Conservation (phyloP, 2,888 invertebrate species). For the Hipparchia sbordonii region DNA sequence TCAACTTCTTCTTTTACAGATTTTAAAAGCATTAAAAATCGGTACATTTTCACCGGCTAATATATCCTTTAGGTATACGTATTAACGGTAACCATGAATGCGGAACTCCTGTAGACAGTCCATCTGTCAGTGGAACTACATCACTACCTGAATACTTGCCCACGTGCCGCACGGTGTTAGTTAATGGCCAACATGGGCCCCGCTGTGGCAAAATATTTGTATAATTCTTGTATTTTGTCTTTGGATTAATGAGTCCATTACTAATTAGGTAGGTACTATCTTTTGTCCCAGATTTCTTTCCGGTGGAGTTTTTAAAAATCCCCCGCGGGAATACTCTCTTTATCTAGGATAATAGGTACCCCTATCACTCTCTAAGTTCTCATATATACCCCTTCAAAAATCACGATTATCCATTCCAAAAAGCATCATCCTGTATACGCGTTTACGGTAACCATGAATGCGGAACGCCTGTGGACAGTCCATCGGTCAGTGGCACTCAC, state of each 20-base stretch:
- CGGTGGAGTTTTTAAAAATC: too few relatives aligned
- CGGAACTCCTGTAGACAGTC: conserved; percentile 53
- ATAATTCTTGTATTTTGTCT: conserved; percentile 30
- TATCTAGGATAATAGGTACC: too few relatives aligned
- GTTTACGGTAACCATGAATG: conserved; percentile 18
- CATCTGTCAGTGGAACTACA: conserved; percentile 55
- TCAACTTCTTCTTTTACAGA: too few relatives aligned
- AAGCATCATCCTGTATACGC: conserved; percentile 2
- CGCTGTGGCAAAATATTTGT: conserved; percentile 50
- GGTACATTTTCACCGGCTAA: too few relatives aligned
- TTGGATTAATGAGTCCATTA: neutral
- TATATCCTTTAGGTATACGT: neutral
- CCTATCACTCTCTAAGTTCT: too few relatives aligned
- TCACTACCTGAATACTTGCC: conserved; percentile 66
- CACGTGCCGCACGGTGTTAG: conserved; percentile 58
- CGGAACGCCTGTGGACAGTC: conserved; percentile 53
- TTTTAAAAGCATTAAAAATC: too few relatives aligned
- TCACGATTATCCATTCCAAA: neutral
- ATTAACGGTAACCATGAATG: conserved; percentile 17
- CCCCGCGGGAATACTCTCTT: too few relatives aligned
- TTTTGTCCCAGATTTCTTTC: too few relatives aligned
- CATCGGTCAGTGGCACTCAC: conserved; percentile 59
- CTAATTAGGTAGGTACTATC: neutral
- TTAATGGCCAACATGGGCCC: conserved; percentile 64
- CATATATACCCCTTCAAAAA: too few relatives aligned